Base-by-base conservation (phyloP, 92 coral and sea anemone species). In the Palythoa caribaeorum region DNA sequence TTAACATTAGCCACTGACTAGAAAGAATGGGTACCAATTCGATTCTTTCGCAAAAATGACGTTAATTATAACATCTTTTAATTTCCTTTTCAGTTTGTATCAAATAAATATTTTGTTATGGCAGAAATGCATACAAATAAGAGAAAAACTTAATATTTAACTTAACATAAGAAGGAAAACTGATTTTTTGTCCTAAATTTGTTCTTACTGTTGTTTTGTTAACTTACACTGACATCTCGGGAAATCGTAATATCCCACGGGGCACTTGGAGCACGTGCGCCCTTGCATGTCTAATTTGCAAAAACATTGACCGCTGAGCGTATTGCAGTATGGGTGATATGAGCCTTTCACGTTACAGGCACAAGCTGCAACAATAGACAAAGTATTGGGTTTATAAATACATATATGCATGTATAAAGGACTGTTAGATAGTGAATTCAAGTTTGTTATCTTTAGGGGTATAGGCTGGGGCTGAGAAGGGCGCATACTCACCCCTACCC, bases 241-340 rank as follows among this genome's bases (percentile, higher is more conserved):
- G 6, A 44, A 44, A 3, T 44, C 48, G 48, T 44, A 44, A 44
- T 44, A 44, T 44, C 48, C 48, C 48, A 44, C 48, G 48, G 89
- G 92, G 76, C 99, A 96, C 78, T 87, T 71, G 74, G 93, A 88
- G 57, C 99, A 96, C 20, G 79, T 91, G 53, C 96, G 81, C 68
- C 99, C 99, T 7, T 88, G 73, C 21, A 89, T 90, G 44, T 88
- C 93, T 5, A 78, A 83, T 86, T 90, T 95, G 76, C 99, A 96
- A 37, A 88, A 88, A 54, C 99, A 96, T 84, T 93, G 93, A 0
- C 99, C 99, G 65, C 80, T 87, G 71, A 79, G 66, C 16, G 94
- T 93, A 74, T 96, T 90, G 57, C 99, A 96, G 50, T 71, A 71
- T 21, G 66, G 76, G 81, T 89, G 87, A 21, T 89, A 76, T 20